Percentiles rank a stretch among this genome's conserved stretches.
Conservation (phyloP, 2,797 vertebrate genomes). For the Lepilemur septentrionalis region DNA sequence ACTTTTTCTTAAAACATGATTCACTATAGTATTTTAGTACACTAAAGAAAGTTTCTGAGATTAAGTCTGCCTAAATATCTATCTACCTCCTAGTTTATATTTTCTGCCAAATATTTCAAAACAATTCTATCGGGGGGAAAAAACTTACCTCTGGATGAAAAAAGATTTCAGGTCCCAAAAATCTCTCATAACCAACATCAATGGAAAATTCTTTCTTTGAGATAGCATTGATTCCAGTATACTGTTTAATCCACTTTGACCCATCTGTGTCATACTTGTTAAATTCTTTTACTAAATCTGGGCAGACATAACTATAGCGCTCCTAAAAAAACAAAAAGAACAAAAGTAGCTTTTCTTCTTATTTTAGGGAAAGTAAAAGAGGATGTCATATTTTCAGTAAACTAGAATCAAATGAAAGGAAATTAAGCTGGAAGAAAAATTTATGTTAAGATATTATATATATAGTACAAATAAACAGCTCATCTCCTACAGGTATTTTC, state of each 20-base stretch:
- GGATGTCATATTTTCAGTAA: not conserved
- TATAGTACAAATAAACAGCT: not conserved
- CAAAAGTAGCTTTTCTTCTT: not conserved
- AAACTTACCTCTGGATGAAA: constrained; percentile 95
- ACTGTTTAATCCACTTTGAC: constrained; percentile 99
- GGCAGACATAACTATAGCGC: constrained; percentile 98
- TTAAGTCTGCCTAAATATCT: not conserved
- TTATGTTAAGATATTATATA: not conserved
- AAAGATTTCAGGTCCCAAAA: constrained; percentile 98
- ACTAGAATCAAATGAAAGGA: constrained; percentile 13
- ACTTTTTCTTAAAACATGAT: not conserved
- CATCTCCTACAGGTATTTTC: not conserved
- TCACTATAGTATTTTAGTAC: not conserved
- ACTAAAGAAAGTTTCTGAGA: constrained; percentile 29
- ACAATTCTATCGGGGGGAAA: not conserved
- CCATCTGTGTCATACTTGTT: constrained; percentile 97
- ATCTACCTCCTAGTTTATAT: not conserved
- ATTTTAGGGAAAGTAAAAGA: not conserved
- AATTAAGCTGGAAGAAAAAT: constrained; percentile 12
- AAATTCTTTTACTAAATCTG: constrained; percentile 98
- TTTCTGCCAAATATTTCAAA: constrained; percentile 41
- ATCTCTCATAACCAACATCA: constrained; percentile 98
- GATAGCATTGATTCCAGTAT: constrained; percentile 96
- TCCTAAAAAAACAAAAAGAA: constrained; percentile 86
- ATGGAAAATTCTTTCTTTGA: constrained; percentile 98